Base-by-base conservation (phyloP, 2,888 invertebrate species). In the Eupithecia exiguata region DNA sequence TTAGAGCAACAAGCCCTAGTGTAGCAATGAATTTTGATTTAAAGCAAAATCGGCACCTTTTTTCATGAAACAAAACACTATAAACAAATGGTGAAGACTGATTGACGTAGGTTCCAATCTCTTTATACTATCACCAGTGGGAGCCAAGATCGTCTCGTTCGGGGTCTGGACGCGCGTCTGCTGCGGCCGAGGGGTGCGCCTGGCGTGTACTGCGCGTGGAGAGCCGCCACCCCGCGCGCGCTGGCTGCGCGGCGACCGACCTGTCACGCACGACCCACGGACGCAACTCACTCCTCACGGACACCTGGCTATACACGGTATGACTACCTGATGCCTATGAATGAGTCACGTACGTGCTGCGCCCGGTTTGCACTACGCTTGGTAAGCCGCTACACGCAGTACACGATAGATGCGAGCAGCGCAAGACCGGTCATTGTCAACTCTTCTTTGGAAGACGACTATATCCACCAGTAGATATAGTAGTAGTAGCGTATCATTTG, bases 141-240 rank as follows among this genome's bases (percentile, higher is more conserved):
- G 97, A 69, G 98, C 98, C 0, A 95, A 97, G 79, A 97, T 98
- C 30, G 96, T 97, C 0, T 97, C 98, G 10, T 98, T 98, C 87
- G 97, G 98, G 1, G 96, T 97, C 77, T 92, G 96, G 84, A 93
- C 97, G 16, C 95, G 96, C 43, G 96, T 96, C 70, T 95, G 96
- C 14, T 96, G 97, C 80, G 97, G 97, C 35, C 96, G 96, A 0
- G 94, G 95, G 12, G 92, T 97, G 12, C 92, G 95, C 1, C 90
- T 98, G 21, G 97, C 97, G 10, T 98, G 98, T 86, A 90, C 96
- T 21, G 96, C 96, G 81, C 96, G 96, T 0, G 97, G 98, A 0
- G 97, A 97, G 87, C 98, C 98, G 0, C 95, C 96, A 1, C 97
- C 97, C 0, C 94, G 96, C 53, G 96, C 97, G 1, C 94, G 96